Base-by-base conservation (phyloP, 2,797 vertebrate species). In the Hyperoplus immaculatus region DNA sequence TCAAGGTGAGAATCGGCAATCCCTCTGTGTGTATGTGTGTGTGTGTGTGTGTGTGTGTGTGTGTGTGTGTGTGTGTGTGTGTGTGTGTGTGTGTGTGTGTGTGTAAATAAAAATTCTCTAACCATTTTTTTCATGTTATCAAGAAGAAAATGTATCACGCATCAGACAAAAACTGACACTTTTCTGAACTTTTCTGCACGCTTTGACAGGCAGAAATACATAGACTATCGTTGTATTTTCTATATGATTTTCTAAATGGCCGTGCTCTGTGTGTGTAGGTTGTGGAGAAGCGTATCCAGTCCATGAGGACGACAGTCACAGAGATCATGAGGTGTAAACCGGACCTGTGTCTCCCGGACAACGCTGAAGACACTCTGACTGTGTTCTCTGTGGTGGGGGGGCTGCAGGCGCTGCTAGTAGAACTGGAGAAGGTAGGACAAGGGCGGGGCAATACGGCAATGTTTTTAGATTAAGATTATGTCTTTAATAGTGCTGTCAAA, bases 251-350 rank as follows among this genome's bases (percentile, higher is more conserved):
- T 56, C 13, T 69, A 3, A 45, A 46, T 6, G 0, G 0, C 68
- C 39, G 49, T 29, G 29, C 15, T 21, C 47, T 15, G 0, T 83
- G n/a, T 75, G 13, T 75, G 7, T 77, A 99, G 98, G 90, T 86
- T 62, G 91, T 97, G 3, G 92, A 96, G 69, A 92, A 94, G 65
- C 96, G 90, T 60, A 93, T 98, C 77, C 92, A 92, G 75, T 89
- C 94, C 47, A 97, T 98, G 96, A 96, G 95, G 93, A 96, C 92
- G 60, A 94, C 94, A 2, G 81, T 97, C 14, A 92, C 88, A 3
- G 96, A 95, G 77, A 95, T 99, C 62, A 90, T 96, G 90, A 96
- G 89, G 50, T 97, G 96, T n/a, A 95, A 95, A 88, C 90, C 93
- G 10, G 89, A 76, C 4, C 94, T 99, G 60, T 89, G 84, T 83